phyloP scores from a whole-genome alignment of 2,888 invertebrate species.

The Leucoptera coffeella region DNA sequence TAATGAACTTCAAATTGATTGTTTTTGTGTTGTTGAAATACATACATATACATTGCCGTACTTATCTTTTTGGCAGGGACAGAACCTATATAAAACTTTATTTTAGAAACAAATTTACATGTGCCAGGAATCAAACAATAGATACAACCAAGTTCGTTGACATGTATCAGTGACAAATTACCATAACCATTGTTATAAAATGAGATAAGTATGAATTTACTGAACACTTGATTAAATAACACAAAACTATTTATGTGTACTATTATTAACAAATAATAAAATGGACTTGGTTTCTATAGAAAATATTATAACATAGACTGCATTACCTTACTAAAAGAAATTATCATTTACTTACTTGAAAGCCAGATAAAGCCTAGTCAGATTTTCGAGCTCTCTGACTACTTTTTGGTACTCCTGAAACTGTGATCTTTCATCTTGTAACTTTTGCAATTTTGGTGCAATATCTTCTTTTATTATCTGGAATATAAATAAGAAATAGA shows the following conservation, averaged over 20 bases:
- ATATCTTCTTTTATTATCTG: conserved; percentile 78
- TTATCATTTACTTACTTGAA: conserved; percentile 52
- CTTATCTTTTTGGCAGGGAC: too few species aligned
- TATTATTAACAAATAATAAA: not conserved
- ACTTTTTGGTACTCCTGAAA: conserved; percentile 85
- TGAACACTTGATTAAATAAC: not conserved
- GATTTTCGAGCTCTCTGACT: conserved; percentile 76
- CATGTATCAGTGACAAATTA: too few species aligned
- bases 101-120: too few species aligned
- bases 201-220: too few species aligned
- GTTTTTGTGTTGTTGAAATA: not conserved
- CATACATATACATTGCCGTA: not conserved
- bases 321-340: not conserved
- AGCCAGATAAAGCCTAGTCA: conserved; percentile 66
- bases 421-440: conserved; percentile 77
- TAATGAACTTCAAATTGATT: too few species aligned
- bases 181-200: too few species aligned
- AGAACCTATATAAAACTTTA: too few species aligned
- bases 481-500: too few species aligned
- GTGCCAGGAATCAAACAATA: too few species aligned
- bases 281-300: not conserved
- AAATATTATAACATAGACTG: conserved; percentile 6
- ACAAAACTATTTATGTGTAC: not conserved
- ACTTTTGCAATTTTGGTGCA: conserved; percentile 78
- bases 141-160: too few species aligned